Evolutionary conservation across 1,140 invertebrate genomes (phyloP), one percentile per base, ranked within the genome.

Genomic region (Leptopilina boulardi): DNA sequence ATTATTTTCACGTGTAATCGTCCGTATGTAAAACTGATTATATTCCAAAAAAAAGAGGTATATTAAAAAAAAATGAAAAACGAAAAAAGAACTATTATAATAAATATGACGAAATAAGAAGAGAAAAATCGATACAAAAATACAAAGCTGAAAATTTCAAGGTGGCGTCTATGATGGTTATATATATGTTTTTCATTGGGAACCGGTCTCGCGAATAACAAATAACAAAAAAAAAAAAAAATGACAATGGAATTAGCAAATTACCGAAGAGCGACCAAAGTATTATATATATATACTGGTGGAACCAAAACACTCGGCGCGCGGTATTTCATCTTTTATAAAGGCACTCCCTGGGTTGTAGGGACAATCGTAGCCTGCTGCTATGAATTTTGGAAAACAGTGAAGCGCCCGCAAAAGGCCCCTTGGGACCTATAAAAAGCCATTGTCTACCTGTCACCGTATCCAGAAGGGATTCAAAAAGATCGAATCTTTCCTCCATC

Each of bases 221-320:
- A 83, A 78, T 81, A 78, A 83, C 77, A 23, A 75, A 34, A 80
- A 83, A 78, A 80, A 78, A 83, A 75, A 23, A 75, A 34, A 70
- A 78, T 73, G 80, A 83, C 77, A 83, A 83, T 83, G 23, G 81
- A 81, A 83, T 80, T 83, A 83, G 80, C 76, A 79, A 83, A 81
- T 79, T 79, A 81, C 74, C 23, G 10, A 59, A 72, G 70, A 80
- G 54, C 54, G 76, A 73, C 38, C 19, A 73, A 70, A 75, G 71
- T 44, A 77, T 73, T 21, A 34, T 70, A 47, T 1, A n/a, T n/a
- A n/a, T 72, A 8, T 18, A 77, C 71, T 73, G 13, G 11, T 26
- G 38, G 42, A 81, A 76, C 77, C 76, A 83, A 83, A 83, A 83
- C 80, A 81, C 71, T 79, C 26, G 56, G 34, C n/a, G n/a, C n/a